A percentile compares a stretch with the other conserved stretches of the same genome.
Conservation (phyloP, 2,113 vertebrate species). For the Antigone vipio region DNA sequence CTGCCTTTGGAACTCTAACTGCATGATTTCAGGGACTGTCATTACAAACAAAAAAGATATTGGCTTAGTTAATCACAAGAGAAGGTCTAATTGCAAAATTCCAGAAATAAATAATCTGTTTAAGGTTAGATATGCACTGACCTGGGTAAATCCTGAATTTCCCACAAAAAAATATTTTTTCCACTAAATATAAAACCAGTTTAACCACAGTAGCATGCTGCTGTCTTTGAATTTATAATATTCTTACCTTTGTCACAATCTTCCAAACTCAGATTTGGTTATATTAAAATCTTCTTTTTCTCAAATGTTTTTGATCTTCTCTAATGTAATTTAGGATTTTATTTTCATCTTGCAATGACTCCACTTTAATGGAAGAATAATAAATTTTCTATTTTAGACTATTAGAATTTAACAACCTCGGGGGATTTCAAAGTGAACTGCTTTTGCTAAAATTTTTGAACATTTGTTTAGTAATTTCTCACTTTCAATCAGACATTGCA, state of each 20-base stretch:
- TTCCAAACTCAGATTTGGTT: not conserved
- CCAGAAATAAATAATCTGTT: not conserved
- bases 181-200: not conserved
- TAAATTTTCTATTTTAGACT: not conserved
- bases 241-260: not conserved
- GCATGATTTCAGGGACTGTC: not conserved
- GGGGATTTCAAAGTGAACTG: not conserved
- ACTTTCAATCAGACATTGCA: not conserved
- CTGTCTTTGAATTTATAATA: not conserved
- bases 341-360: not conserved
- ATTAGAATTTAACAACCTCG: not conserved
- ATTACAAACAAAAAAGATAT: not conserved
- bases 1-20: not conserved
- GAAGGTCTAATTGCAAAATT: not conserved
- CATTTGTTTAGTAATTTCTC: not conserved
- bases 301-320: not conserved
- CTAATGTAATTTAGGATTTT: not conserved
- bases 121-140: not conserved
- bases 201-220: not conserved
- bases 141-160: not conserved
- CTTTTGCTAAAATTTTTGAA: not conserved
- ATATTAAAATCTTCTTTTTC: not conserved
- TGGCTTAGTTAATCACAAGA: not conserved
- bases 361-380: not conserved
- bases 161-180: not conserved